Conservation (phyloP, 1,140 invertebrate species). For the Sipha flava region DNA sequence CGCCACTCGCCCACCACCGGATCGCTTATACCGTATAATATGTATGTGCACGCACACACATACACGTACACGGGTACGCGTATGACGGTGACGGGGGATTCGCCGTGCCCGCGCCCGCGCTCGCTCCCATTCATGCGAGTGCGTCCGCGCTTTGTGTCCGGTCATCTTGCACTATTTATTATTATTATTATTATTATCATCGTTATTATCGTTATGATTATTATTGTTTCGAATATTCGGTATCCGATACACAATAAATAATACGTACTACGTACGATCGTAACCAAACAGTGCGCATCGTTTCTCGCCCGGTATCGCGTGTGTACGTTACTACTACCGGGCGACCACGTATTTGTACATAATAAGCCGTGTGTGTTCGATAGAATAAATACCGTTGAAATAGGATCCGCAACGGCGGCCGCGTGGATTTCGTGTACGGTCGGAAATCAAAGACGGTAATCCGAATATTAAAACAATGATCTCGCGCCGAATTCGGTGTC, state of each 20-base stretch:
- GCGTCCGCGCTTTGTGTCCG: constrained; percentile 23
- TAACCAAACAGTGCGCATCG: too few species aligned
- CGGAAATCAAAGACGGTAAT: background rate
- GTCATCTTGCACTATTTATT: constrained; percentile 17
- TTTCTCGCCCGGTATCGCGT: too few species aligned
- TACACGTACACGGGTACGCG: background rate
- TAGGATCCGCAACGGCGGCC: too few species aligned
- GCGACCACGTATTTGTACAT: too few species aligned
- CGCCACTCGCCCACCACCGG: constrained; percentile 24
- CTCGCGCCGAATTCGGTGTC: background rate
- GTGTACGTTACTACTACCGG: too few species aligned
- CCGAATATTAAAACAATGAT: background rate
- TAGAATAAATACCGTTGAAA: too few species aligned
- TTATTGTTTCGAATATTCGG: background rate
- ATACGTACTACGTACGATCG: too few species aligned
- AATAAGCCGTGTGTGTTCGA: too few species aligned
- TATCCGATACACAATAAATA: too few species aligned
- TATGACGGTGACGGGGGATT: background rate
- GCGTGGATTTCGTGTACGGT: too few species aligned
- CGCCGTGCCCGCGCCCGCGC: background rate
- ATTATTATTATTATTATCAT: background rate
- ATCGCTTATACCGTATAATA: background rate
- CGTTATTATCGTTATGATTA: background rate
- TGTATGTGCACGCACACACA: background rate
- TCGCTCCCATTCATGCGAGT: constrained; percentile 25